Percentiles rank a stretch among this genome's conserved stretches.
phyloP scores from a whole-genome alignment of 2,888 invertebrate genomes.

The Plagiodera versicolora region DNA sequence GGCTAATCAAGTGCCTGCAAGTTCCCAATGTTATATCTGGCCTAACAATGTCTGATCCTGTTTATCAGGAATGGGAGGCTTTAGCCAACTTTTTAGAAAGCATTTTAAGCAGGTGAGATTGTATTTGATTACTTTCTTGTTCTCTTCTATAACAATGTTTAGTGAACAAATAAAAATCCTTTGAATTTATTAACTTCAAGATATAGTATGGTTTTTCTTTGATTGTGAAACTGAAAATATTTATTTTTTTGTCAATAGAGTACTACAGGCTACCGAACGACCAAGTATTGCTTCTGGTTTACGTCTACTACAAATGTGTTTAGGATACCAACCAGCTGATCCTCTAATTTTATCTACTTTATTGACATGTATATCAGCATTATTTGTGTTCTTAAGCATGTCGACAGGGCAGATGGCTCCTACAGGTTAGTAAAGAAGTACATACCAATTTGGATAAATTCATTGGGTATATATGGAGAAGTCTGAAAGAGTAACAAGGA shows the following conservation, averaged over 20 bases:
- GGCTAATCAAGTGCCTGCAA: slow-evolving; percentile 76
- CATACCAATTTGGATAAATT: too few species aligned
- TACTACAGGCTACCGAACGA: slow-evolving; percentile 72
- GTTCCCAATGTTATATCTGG: slow-evolving; percentile 50
- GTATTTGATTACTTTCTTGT: too few species aligned
- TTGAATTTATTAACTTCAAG: too few species aligned
- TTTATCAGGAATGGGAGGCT: slow-evolving; percentile 86
- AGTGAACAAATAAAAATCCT: too few species aligned
- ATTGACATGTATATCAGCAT: slow-evolving; percentile 88
- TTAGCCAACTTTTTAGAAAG: slow-evolving; percentile 77
- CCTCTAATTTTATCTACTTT: slow-evolving; percentile 80
- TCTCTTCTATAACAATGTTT: too few species aligned
- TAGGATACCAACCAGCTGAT: slow-evolving; percentile 74
- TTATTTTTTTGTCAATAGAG: slow-evolving; percentile 36
- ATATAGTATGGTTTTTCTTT: too few species aligned
- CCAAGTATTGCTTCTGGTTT: slow-evolving; percentile 77
- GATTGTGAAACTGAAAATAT: too few species aligned
- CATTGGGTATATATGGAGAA: too few species aligned
- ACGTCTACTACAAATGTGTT: slow-evolving; percentile 75
- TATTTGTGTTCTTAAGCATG: slow-evolving; percentile 89
- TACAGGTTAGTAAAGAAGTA: slow-evolving; percentile 38
- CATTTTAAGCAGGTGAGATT: slow-evolving; percentile 67
- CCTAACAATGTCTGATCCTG: slow-evolving; percentile 61
- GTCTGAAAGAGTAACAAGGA: too few species aligned
- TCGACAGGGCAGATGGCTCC: slow-evolving; percentile 76